Evolutionary conservation across 2,888 invertebrate species (phyloP), one percentile per base, ranked within the genome.

Genomic region (Drosophila acutilabella): DNA sequence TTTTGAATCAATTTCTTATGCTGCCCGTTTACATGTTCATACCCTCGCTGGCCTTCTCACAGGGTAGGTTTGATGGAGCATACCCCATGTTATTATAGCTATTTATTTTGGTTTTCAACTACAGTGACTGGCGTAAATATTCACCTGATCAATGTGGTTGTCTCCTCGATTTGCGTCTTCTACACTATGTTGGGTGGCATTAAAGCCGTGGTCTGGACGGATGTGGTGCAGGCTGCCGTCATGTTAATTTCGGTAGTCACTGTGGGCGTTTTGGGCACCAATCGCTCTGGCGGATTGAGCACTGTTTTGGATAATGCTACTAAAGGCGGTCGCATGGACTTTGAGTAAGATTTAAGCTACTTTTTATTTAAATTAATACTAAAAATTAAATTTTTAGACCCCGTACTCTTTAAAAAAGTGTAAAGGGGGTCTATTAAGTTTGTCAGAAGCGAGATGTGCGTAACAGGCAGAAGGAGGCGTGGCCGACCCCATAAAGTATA

Each of bases 81-180:
- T 36, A 36, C 36, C 13, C 11, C 13, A 36, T 13, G 13, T 11
- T 3, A 5, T 13, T 36, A 36, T 11, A 36, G 13, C 4, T 36
- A 4, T 36, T 8, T 13, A 36, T 11, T 13, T 4, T 36, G 36
- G 3, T 13, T 36, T 64, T n/a, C 14, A 42, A 42, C 91, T 91
- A 42, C 90, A 94, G 94, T 94, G 11, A 94, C 94, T 11, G 94
- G 94, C 1, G 88, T 94, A 13, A 93, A 93, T 70, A 92, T 94
- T 14, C 94, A 94, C 90, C 84, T 93, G 0, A 93, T 94, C 33
- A 94, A 94, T 59, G 81, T 92, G 0, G 90, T 93, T 2, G 93
- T 94, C 4, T 93, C 93, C 26, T 83, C 92, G 13, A 92, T 94
- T n/a, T 94, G 94, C 79, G 93, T 94, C 16, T 93, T 94, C 84